phyloP scores from a whole-genome alignment of 2,888 invertebrate genomes.

The Agonopterix alstromeriana region DNA sequence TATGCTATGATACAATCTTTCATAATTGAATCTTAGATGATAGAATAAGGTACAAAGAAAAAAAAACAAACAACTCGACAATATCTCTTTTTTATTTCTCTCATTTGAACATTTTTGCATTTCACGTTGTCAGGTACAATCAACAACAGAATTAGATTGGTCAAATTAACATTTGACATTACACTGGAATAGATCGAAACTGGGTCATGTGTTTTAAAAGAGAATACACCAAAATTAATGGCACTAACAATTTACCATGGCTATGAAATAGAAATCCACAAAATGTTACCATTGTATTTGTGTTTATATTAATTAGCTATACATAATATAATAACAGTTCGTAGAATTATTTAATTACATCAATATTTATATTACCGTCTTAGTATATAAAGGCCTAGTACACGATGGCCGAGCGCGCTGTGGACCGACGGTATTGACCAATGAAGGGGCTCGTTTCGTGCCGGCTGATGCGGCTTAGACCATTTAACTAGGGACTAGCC shows the following conservation, averaged over 20 bases:
- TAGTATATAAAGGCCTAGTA: constrained; percentile 29
- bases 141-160: constrained; percentile 32
- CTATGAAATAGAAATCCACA: constrained; percentile 14
- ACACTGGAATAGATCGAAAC: constrained; percentile 4
- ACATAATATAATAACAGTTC: constrained; percentile 47
- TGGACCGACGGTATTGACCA: too few relatives aligned
- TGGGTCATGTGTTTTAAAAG: too few relatives aligned
- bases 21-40: too few relatives aligned
- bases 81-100: constrained; percentile 51
- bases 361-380: constrained; percentile 31
- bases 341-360: constrained; percentile 53
- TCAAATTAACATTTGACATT: constrained; percentile 1
- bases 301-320: constrained; percentile 16
- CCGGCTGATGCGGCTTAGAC: too few relatives aligned
- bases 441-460: too few relatives aligned
- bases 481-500: too few relatives aligned
- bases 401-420: constrained; percentile 4
- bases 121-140: constrained; percentile 56
- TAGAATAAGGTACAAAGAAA: not conserved
- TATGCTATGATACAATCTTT: too few relatives aligned
- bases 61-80: constrained; percentile 18
- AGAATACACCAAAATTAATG: constrained; percentile 14
- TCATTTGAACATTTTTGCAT: constrained; percentile 57
- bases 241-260: constrained; percentile 25
- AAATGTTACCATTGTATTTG: constrained; percentile 15